These are phyloP conservation scores for Zoroaster sp. DNA, from an alignment of 53 echinoderm and acorn worm species.

Conservation along the genomic window DNA sequence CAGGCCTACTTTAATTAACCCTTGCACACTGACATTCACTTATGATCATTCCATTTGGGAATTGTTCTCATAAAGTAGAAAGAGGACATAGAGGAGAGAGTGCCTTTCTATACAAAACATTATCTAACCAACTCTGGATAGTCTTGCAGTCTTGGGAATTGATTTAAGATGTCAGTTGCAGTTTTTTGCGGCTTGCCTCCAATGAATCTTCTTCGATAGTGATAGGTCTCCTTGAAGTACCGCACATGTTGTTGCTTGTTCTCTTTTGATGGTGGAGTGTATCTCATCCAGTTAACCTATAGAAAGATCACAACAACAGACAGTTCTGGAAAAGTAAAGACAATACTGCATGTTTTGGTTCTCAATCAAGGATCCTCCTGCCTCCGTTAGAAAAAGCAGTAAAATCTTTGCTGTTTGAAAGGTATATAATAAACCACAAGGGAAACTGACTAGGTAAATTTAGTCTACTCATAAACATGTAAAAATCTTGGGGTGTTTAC, in stretches of 20 bases:
- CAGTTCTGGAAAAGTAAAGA: neutral
- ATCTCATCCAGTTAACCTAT: slow-evolving; percentile 30
- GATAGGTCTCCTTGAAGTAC: slow-evolving; percentile 2
- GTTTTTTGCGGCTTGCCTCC: neutral
- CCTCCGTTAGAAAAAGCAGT: neutral
- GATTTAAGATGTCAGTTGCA: neutral
- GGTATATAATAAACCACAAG: too few relatives aligned
- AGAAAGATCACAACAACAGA: neutral
- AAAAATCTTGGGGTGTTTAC: too few relatives aligned
- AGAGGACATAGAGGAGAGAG: neutral
- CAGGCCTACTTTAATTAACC: too few relatives aligned
- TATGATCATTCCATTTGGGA: too few relatives aligned
- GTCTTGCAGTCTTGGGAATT: neutral
- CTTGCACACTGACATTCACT: too few relatives aligned
- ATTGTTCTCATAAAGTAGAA: too few relatives aligned
- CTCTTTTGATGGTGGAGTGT: neutral
- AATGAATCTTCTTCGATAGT: neutral
- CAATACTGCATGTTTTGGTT: neutral
- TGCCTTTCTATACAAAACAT: neutral
- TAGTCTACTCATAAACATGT: too few relatives aligned
- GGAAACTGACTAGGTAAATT: too few relatives aligned
- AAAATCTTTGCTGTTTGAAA: neutral
- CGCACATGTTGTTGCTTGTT: neutral
- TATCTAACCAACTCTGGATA: slow-evolving; percentile 26
- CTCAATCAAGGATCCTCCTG: neutral